Evolutionary conservation across 2,113 vertebrate genomes (phyloP), one percentile per base, ranked within the genome.

Genomic region (Gnathonemus echidnorhynchus): DNA sequence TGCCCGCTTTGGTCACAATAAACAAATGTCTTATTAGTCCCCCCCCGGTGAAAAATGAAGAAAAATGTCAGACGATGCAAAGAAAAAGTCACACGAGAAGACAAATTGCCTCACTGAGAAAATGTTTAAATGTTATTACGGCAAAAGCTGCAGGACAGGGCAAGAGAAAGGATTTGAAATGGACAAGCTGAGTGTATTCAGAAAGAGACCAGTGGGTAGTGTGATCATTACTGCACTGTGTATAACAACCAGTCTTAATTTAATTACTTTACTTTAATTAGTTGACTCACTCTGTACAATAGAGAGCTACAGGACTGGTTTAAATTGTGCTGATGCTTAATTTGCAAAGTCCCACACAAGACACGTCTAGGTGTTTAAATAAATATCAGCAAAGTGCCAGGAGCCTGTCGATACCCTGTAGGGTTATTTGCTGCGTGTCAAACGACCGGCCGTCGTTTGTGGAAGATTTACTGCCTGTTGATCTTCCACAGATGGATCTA

Each of bases 191-290:
- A 11, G 10, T n/a, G 1, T 19, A 80, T 80, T 80, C 35, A 42
- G 74, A 15, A 19, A 80, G 17, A 15, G 15, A 17, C 35, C 42
- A 42, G 35, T 8, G 31, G 74, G 74, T 80, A 19, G 74, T 19
- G 74, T 80, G 74, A 35, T 80, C 74, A 80, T 39, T 80, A 80
- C 74, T 19, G 31, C 15, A 2, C 35, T 42, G 74, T 42, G 74
- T 80, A 80, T 80, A 80, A 35, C 74, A 80, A 42, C 74, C 31
- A 39, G 35, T 80, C 74, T 39, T 80, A 80, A 80, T 80, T 35
- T 80, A 80, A 80, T 80, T 80, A 80, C 31, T 80, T 80, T 35
- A 42, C 74, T 80, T 70, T 70, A 70, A 80, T 80, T 80, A 80
- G 35, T 80, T 80, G 74, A 80, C 74, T 77, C 70, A 13, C 70